phyloP scores from a whole-genome alignment of 2,113 vertebrate genomes.

The Coregonus clupeaformis region DNA sequence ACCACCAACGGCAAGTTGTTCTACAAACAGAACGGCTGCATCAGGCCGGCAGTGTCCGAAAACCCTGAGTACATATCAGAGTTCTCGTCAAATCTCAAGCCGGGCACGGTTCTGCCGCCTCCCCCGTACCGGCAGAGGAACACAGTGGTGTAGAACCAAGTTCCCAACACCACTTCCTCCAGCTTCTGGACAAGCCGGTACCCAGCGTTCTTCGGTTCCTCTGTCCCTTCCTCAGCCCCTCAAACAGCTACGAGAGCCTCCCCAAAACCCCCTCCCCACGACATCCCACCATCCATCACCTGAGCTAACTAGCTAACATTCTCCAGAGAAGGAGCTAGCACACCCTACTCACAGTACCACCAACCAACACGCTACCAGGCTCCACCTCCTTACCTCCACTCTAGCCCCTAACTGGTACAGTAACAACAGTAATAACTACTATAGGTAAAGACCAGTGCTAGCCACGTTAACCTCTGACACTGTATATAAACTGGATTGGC shows the following conservation, averaged over 20 bases:
- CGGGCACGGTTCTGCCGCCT: constrained; percentile 89
- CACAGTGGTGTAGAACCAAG: constrained; percentile 87
- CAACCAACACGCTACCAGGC: background rate
- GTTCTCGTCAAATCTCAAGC: constrained; percentile 82
- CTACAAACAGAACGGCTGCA: constrained; percentile 95
- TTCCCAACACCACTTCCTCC: constrained; percentile 26
- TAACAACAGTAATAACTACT: too few relatives aligned
- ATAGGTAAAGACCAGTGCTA: background rate
- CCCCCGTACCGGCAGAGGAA: constrained; percentile 98
- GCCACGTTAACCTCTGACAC: background rate
- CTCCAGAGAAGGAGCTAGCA: background rate
- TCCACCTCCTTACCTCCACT: background rate
- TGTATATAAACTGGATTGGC: background rate
- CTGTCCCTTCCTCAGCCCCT: constrained; percentile 6
- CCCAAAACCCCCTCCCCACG: background rate
- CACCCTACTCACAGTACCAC: background rate
- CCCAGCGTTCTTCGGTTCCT: constrained; percentile 15
- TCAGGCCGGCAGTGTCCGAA: constrained; percentile 89
- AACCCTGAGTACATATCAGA: constrained; percentile 95
- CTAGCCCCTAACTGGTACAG: background rate
- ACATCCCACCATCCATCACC: constrained; percentile 11
- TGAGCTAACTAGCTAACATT: constrained; percentile 7
- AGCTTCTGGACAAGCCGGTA: constrained; percentile 20
- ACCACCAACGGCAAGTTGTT: constrained; percentile 91
- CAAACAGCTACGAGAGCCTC: background rate